Conservation (phyloP, 2,888 invertebrate genomes). For the Drosophila affinis region DNA sequence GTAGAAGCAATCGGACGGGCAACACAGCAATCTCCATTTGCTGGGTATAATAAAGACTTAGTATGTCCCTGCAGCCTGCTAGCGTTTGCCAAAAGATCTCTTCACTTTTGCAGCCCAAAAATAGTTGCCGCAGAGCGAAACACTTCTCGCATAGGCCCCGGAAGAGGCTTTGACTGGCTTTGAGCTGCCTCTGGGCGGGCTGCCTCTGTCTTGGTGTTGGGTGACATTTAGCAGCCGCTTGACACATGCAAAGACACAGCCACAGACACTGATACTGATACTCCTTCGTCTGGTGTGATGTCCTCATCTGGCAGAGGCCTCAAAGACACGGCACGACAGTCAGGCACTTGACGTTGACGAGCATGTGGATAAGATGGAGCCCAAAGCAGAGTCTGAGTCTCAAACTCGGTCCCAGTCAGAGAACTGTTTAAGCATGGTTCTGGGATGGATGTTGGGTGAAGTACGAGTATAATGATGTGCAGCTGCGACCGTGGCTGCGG, state of each 20-base stretch:
- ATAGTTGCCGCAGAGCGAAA: background rate
- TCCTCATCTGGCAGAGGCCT: constrained; percentile 36
- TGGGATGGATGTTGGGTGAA: constrained; percentile 1
- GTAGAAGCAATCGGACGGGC: background rate
- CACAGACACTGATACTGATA: constrained; percentile 11
- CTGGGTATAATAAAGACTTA: constrained; percentile 18
- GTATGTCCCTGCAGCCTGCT: background rate
- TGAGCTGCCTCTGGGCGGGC: constrained; percentile 31
- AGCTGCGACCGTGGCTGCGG: constrained; percentile 32
- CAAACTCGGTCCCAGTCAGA: background rate
- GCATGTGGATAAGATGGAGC: constrained; percentile 34
- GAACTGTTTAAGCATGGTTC: constrained; percentile 5
- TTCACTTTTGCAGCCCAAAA: background rate
- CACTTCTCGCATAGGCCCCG: background rate
- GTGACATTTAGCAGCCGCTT: constrained; percentile 63
- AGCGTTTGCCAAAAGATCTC: background rate
- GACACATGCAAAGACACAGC: constrained; percentile 37
- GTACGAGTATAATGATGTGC: constrained; percentile 65
- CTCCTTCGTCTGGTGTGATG: constrained; percentile 17
- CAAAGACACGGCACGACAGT: constrained; percentile 34
- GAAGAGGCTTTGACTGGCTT: constrained; percentile 52
- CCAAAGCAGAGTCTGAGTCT: constrained; percentile 10
- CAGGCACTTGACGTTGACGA: constrained; percentile 56
- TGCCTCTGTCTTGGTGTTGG: constrained; percentile 31
- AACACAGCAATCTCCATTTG: background rate